A percentile compares a stretch with the other conserved stretches of the same genome.
These are phyloP conservation scores for Bibio marci DNA, from an alignment of 2,888 invertebrate species.

Conservation along the genomic window DNA sequence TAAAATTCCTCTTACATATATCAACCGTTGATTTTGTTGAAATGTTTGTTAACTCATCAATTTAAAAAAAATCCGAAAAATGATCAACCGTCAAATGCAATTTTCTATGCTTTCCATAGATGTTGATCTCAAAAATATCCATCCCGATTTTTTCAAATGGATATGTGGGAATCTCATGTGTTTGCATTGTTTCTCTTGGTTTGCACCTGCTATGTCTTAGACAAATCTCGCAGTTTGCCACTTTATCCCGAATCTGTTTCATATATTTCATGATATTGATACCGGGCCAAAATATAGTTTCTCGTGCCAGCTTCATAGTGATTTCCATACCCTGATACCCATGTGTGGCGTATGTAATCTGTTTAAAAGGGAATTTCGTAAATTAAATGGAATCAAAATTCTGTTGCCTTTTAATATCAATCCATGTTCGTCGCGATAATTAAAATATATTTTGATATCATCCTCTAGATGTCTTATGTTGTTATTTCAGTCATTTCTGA, in stretches of 20 bases:
- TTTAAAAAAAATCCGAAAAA: slow-evolving; percentile 13
- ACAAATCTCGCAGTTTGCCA: not conserved
- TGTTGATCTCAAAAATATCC: slow-evolving; percentile 8
- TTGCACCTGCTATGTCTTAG: slow-evolving; percentile 1
- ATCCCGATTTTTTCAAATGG: slow-evolving; percentile 11
- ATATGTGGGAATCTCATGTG: slow-evolving; percentile 7
- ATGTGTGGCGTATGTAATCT: slow-evolving; percentile 5
- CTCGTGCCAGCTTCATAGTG: slow-evolving; percentile 7
- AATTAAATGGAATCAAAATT: not conserved
- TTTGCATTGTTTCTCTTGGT: slow-evolving; percentile 6
- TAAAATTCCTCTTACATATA: slow-evolving; percentile 9
- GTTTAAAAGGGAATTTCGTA: not conserved
- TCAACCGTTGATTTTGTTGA: slow-evolving; percentile 7
- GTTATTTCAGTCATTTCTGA: not conserved
- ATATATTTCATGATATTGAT: too few relatives aligned
- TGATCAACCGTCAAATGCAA: slow-evolving; percentile 11
- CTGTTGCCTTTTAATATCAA: slow-evolving; percentile 7
- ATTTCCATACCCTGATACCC: slow-evolving; percentile 6
- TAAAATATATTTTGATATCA: not conserved
- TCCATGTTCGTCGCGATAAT: slow-evolving; percentile 6
- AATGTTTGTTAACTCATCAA: slow-evolving; percentile 8
- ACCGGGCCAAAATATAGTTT: slow-evolving; percentile 9
- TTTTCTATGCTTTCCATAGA: slow-evolving; percentile 5
- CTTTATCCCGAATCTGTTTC: not conserved
- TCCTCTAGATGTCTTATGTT: slow-evolving; percentile 1